phyloP scores from a whole-genome alignment of 2,888 invertebrate genomes.

The Leptogaster cylindrica region DNA sequence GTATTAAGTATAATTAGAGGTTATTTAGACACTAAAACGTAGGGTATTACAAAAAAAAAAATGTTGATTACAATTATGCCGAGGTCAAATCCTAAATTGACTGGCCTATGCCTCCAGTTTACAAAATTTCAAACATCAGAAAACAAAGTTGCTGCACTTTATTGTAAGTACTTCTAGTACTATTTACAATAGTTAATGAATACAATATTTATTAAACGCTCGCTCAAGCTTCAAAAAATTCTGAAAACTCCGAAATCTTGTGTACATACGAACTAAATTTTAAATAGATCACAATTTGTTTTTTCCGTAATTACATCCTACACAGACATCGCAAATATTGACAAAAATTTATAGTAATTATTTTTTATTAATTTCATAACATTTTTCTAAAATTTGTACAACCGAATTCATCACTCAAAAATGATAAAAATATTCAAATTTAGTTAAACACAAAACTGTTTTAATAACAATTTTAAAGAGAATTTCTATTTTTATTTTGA shows the following conservation, averaged over 20 bases:
- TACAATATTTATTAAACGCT: not conserved
- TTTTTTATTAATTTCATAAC: constrained; percentile 13
- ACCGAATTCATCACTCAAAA: not conserved
- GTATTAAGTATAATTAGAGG: too few species aligned
- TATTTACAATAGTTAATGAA: not conserved
- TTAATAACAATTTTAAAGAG: not conserved
- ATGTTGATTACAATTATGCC: not conserved
- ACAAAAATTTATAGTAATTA: constrained; percentile 4
- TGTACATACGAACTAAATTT: not conserved
- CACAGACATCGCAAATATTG: constrained; percentile 7
- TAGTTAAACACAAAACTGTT: not conserved
- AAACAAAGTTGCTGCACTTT: not conserved
- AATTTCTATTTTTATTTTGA: not conserved
- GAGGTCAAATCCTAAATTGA: not conserved
- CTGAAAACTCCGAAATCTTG: constrained; percentile 6
- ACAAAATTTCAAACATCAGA: too few species aligned
- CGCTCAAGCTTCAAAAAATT: not conserved
- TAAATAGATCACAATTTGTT: constrained; percentile 29
- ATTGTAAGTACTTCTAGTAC: not conserved
- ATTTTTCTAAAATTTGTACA: constrained; percentile 2
- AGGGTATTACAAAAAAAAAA: not conserved
- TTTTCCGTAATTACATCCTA: constrained; percentile 14
- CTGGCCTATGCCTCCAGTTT: too few species aligned
- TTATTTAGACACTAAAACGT: too few species aligned
- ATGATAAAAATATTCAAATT: constrained; percentile 5